phyloP scores from a whole-genome alignment of 2,113 vertebrate species.

The Cathartes aura region DNA sequence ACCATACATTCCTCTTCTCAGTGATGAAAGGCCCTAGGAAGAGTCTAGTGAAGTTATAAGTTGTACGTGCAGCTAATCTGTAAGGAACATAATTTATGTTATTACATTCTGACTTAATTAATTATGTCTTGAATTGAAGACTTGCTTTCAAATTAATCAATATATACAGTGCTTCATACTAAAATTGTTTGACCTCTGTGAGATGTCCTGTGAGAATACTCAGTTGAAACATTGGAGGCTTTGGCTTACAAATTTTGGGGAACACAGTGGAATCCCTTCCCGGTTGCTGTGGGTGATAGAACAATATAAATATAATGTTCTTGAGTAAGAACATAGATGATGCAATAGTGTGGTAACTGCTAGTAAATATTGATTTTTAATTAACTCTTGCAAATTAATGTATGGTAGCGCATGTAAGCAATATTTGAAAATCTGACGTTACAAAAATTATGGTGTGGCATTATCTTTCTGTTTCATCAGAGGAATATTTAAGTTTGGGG shows the following conservation, averaged over 20 bases:
- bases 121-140: neutral
- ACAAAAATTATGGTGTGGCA: neutral
- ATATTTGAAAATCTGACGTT: neutral
- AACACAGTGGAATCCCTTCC: neutral
- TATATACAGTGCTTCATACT: neutral
- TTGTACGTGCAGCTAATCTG: neutral
- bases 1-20: neutral
- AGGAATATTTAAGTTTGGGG: neutral
- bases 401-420: neutral
- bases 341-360: neutral
- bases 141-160: neutral
- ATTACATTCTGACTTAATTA: neutral
- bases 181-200: neutral
- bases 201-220: neutral
- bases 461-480: neutral
- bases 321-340: neutral
- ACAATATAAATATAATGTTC: neutral
- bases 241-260: neutral
- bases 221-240: neutral
- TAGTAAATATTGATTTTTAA: neutral
- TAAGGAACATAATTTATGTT: neutral
- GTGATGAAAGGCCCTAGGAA: neutral
- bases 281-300: neutral
- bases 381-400: neutral
- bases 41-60: neutral